phyloP scores from a whole-genome alignment of 2,113 vertebrate genomes.

The Anhinga anhinga region DNA sequence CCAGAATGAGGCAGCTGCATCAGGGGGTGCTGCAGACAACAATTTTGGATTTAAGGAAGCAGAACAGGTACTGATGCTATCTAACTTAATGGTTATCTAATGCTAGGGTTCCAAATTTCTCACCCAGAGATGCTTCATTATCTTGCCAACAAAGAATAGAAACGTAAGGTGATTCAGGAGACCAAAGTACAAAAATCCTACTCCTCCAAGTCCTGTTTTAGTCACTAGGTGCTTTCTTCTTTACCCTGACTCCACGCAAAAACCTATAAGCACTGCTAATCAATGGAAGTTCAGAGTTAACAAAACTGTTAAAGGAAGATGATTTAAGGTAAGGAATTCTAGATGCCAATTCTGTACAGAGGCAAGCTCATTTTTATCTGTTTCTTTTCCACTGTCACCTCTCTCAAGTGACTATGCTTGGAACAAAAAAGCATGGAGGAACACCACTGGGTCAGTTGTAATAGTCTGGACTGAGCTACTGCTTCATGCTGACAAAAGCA shows the following conservation, averaged over 20 bases:
- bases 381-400: not conserved
- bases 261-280: not conserved
- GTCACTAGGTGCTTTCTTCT: not conserved
- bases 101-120: not conserved
- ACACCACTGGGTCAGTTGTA: not conserved
- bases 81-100: not conserved
- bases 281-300: not conserved
- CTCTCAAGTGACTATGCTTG: not conserved
- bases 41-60: not conserved
- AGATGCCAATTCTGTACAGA: not conserved
- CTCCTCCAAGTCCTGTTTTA: not conserved
- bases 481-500: not conserved
- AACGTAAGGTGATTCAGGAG: not conserved
- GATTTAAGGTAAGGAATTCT: not conserved
- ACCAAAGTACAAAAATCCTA: not conserved
- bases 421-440: not conserved
- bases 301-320: not conserved
- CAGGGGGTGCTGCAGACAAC: not conserved
- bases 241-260: not conserved
- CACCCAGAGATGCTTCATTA: not conserved
- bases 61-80: not conserved
- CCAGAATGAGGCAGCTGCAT: not conserved
- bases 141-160: not conserved
- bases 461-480: not conserved
- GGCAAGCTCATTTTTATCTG: not conserved